Percentiles rank a stretch among this genome's conserved stretches.
Conservation (phyloP, 2,113 vertebrate genomes). For the Rhodinocichla rosea region DNA sequence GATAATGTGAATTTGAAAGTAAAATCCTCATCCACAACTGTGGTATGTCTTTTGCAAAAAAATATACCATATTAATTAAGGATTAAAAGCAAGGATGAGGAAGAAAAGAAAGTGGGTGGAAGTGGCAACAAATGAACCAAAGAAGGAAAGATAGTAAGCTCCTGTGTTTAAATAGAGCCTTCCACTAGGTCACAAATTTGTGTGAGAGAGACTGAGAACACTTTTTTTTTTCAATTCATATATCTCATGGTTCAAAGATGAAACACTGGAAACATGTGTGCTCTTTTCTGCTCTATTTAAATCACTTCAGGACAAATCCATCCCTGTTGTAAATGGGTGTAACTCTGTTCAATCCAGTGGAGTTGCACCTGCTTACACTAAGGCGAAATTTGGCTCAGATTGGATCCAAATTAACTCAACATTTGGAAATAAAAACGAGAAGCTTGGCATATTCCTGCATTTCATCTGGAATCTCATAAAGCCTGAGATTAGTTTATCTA, state of each 20-base stretch:
- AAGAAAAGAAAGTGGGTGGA: neutral
- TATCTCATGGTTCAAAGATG: neutral
- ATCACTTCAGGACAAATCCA: constrained; percentile 31
- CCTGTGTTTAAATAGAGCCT: neutral
- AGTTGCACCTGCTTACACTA: constrained; percentile 45
- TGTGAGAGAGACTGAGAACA: neutral
- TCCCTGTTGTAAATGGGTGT: constrained; percentile 15
- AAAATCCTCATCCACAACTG: neutral
- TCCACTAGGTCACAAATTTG: neutral
- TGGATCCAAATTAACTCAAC: constrained; percentile 42
- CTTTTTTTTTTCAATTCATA: neutral
- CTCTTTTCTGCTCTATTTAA: constrained; percentile 18
- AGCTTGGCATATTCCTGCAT: constrained; percentile 14
- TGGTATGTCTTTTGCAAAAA: neutral
- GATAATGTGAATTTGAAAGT: neutral
- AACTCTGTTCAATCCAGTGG: constrained; percentile 9
- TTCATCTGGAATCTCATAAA: constrained; percentile 34
- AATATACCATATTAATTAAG: neutral
- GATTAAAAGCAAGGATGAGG: neutral
- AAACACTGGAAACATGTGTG: constrained; percentile 43
- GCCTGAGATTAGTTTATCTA: constrained; percentile 48
- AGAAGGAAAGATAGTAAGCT: neutral
- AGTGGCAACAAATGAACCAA: neutral
- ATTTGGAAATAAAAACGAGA: constrained; percentile 32
- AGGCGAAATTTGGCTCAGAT: neutral